phyloP scores from a whole-genome alignment of 2,888 invertebrate genomes.

The Aelia acuminata region DNA sequence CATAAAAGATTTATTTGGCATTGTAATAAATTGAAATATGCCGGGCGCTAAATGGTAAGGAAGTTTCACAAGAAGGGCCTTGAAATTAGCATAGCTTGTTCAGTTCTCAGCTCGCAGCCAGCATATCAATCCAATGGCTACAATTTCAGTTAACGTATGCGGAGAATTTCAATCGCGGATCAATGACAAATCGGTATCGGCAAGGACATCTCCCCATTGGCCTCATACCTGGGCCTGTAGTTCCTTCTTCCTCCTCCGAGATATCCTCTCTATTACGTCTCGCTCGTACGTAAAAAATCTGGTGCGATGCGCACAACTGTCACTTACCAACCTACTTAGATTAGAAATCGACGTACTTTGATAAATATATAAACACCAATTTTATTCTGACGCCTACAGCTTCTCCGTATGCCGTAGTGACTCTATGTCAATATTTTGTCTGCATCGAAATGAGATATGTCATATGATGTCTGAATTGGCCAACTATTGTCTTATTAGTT shows the following conservation, averaged over 20 bases:
- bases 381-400: too few species aligned
- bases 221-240: neutral
- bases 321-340: too few species aligned
- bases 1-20: neutral
- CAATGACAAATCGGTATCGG: neutral
- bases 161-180: neutral
- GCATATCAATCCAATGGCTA: slow-evolving; percentile 6
- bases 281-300: too few species aligned
- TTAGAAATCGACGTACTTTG: too few species aligned
- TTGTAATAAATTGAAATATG: neutral
- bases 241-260: neutral
- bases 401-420: too few species aligned
- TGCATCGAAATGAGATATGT: too few species aligned
- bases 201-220: neutral
- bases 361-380: too few species aligned
- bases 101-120: neutral
- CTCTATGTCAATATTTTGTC: too few species aligned
- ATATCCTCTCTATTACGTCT: too few species aligned
- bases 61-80: neutral
- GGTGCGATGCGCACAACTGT: too few species aligned
- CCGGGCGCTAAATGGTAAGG: neutral
- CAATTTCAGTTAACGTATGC: slow-evolving; percentile 29
- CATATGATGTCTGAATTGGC: too few species aligned
- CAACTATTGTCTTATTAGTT: too few species aligned
- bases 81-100: neutral